Evolutionary conservation across 64 coral and sea anemone genomes (phyloP), one percentile per base, ranked within the genome.

Genomic region (Porites lutea): DNA sequence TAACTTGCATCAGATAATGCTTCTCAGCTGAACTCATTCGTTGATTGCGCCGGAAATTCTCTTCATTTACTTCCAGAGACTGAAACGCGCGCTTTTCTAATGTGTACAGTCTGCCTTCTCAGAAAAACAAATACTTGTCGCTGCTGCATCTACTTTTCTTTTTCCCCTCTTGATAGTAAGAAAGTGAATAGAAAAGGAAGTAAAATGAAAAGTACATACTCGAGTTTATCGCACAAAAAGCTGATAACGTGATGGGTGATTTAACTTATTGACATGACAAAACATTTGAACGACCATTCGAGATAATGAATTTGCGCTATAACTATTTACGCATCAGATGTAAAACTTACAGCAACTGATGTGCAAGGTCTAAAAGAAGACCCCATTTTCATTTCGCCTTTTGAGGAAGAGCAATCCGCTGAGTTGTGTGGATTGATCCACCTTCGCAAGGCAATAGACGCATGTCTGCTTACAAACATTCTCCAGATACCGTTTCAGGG

Each of bases 41-140:
- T 75, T 50, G 45, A 49, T 75, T 50, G 45, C 72, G 72, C 72
- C 72, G 72, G 72, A 75, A 75, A 75, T 75, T 75, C 72, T 43
- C 72, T 5, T 75, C 72, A 75, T 75, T 75, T 48, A 75, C 72
- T 52, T 50, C 4, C 72, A 75, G 10, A 50, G 48, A 52, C 27
- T 37, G 27, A 45, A 75, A 75, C 72, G 50, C 46, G 72, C 45
- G 7, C 19, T 11, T 75, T 4, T 50, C 12, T 4, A 0, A 57
- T 12, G 15, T 14, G 18, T 75, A 50, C 15, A 50, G 72, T 75
- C 44, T 75, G 47, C 72, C 50, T 75, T 13, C 18, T 50, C 72
- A 16, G 14, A 57, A 57, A 57, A 5, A 50, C 2, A 48, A 44
- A 13, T 50, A 15, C 45, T 75, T 47, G 18, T 37, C 27, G 27